Evolutionary conservation across 2,888 invertebrate species (phyloP), one percentile per base, ranked within the genome.

Genomic region (Ectropis crepuscularia): DNA sequence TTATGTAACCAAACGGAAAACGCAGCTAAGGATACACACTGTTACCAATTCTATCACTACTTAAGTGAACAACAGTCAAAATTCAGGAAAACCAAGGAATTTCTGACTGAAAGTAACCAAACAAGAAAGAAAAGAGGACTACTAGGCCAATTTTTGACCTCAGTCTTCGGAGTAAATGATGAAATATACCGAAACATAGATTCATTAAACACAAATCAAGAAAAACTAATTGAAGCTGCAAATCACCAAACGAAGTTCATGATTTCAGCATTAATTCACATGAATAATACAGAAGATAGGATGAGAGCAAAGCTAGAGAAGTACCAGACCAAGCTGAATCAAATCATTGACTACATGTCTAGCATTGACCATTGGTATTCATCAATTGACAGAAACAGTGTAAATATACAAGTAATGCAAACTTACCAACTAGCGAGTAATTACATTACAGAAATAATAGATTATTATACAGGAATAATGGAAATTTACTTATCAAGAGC

Each of bases 191-290:
- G 11, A 50, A 11, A 50, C 36, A 50, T 50, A 8, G 50, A 50
- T 2, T 11, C 50, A 6, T 39, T 50, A 12, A 38, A 50, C 11
- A 50, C 11, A 50, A 50, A 50, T 39, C 50, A 50, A 50, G 39
- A 50, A 7, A 6, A 39, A 9, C 9, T 50, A 12, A 50, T 50
- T 6, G 39, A 39, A 12, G 12, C 38, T 0, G 50, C 50, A 5
- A 50, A 39, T 6, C 50, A 50, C 16, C 50, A 50, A 11, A 50
- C 50, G 0, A 50, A 50, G 39, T 50, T 50, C 8, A 50, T 50
- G 50, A 38, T 50, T 8, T 50, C 50, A 5, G 12, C 50, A 6
- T 11, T 50, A 8, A 11, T 39, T 39, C 50, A 50, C 5, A 5
- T 50, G 5, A 50, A 50, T 11, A 39, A 8, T 10, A 50, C 50